These are phyloP conservation scores for Neoascia interrupta DNA, from an alignment of 2,888 invertebrate species.

Conservation along the genomic window DNA sequence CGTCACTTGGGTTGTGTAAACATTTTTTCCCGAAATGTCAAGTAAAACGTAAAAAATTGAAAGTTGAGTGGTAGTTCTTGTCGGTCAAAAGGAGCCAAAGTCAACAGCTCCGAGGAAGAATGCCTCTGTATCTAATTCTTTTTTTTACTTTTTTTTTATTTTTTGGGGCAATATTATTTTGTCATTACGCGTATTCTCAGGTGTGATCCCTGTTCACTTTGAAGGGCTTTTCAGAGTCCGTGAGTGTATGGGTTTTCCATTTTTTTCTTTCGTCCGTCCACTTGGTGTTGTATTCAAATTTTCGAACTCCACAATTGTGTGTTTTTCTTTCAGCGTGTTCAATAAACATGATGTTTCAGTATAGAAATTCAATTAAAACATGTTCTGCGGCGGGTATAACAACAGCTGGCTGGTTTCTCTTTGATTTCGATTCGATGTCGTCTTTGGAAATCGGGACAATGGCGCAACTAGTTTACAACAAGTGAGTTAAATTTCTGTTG, in stretches of 20 bases:
- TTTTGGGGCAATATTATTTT: conserved; percentile 47
- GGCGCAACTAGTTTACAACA: conserved; percentile 46
- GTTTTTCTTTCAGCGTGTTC: conserved; percentile 55
- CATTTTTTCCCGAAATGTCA: conserved; percentile 51
- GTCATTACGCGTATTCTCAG: conserved; percentile 57
- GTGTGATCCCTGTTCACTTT: conserved; percentile 50
- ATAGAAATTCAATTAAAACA: conserved; percentile 45
- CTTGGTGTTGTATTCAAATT: conserved; percentile 47
- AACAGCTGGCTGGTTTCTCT: conserved; percentile 4
- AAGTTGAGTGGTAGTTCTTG: conserved; percentile 19
- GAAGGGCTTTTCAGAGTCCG: conserved; percentile 23
- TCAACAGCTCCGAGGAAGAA: conserved; percentile 24
- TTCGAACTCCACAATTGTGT: conserved; percentile 30
- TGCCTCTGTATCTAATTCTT: conserved; percentile 40
- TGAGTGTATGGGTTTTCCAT: conserved; percentile 15
- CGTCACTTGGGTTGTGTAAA: conserved; percentile 61
- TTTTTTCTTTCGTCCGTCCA: conserved; percentile 1
- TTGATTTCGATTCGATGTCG: conserved; percentile 39
- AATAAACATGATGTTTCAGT: conserved; percentile 54
- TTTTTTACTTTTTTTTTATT: neutral
- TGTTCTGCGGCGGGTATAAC: conserved; percentile 10
- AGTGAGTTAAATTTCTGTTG: conserved; percentile 56
- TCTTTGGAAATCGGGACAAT: conserved; percentile 44
- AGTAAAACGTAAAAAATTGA: conserved; percentile 31
- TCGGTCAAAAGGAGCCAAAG: conserved; percentile 35